Conservation (phyloP, 2,113 vertebrate genomes). For the Erythrocercus mccallii region DNA sequence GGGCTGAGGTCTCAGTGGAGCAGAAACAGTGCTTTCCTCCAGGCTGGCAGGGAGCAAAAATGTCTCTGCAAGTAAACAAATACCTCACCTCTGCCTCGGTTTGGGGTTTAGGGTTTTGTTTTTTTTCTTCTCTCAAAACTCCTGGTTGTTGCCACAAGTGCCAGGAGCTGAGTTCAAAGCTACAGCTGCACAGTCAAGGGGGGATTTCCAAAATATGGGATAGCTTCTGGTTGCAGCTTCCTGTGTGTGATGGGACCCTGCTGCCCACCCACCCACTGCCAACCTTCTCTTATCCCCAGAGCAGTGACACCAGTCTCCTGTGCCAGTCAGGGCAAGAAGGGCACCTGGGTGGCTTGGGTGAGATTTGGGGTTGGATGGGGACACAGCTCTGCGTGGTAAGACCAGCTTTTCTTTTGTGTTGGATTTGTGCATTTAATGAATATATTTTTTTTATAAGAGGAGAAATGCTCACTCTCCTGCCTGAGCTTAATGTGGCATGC, state of each 20-base stretch:
- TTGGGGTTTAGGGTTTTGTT: neutral
- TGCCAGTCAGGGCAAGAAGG: neutral
- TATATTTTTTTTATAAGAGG: neutral
- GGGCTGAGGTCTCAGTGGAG: rapidly evolving
- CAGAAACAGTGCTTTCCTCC: neutral
- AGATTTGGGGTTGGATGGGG: neutral
- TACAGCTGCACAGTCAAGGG: neutral
- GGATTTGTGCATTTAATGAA: neutral
- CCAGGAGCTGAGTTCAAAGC: neutral
- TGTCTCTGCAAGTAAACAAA: neutral
- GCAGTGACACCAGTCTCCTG: rapidly evolving
- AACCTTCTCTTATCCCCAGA: neutral
- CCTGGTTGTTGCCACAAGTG: neutral
- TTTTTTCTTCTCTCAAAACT: neutral
- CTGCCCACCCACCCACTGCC: rapidly evolving
- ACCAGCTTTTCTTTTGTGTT: neutral
- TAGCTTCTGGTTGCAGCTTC: neutral
- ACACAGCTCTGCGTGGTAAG: rapidly evolving
- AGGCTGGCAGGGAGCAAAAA: neutral
- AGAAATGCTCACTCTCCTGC: neutral
- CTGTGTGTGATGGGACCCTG: rapidly evolving
- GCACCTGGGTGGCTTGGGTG: neutral
- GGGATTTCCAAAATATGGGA: neutral
- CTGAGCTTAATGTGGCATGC: rapidly evolving
- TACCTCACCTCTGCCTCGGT: neutral